Evolutionary conservation across 2,888 invertebrate species (phyloP).

Genomic region (Sarcophaga caerulescens): DNA sequence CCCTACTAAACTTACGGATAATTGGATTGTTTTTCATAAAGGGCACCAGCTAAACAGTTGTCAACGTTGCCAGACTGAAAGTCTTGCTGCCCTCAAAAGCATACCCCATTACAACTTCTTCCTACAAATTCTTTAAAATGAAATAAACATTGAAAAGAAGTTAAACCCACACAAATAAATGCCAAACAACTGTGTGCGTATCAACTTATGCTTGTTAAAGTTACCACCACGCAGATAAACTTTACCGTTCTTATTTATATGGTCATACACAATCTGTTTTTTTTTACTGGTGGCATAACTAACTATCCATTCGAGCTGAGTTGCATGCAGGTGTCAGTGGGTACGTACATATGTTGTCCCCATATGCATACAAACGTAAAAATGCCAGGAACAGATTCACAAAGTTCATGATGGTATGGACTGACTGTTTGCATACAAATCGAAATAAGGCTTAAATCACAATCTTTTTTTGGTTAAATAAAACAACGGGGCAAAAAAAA

Average conservation of each 20-base stretch:
- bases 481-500: neutral
- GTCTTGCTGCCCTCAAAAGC: no score
- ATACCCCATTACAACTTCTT: no score
- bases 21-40: no score
- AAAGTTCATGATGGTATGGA: neutral
- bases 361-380: constrained; percentile 17
- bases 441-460: constrained; percentile 36
- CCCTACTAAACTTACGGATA: no score
- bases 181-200: no score
- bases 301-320: neutral
- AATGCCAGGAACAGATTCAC: constrained; percentile 17
- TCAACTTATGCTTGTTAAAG: neutral
- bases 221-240: neutral
- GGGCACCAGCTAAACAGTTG: no score
- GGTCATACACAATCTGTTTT: no score
- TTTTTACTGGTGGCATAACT: no score
- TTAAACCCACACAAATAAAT: no score
- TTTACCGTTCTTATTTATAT: constrained; percentile 2
- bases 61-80: no score
- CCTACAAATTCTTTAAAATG: no score
- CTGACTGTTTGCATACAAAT: neutral
- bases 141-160: no score
- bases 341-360: neutral
- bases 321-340: neutral
- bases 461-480: neutral